Evolutionary conservation across 2,113 vertebrate species (phyloP), one percentile per base, ranked within the genome.

Genomic region (Cairina moschata): DNA sequence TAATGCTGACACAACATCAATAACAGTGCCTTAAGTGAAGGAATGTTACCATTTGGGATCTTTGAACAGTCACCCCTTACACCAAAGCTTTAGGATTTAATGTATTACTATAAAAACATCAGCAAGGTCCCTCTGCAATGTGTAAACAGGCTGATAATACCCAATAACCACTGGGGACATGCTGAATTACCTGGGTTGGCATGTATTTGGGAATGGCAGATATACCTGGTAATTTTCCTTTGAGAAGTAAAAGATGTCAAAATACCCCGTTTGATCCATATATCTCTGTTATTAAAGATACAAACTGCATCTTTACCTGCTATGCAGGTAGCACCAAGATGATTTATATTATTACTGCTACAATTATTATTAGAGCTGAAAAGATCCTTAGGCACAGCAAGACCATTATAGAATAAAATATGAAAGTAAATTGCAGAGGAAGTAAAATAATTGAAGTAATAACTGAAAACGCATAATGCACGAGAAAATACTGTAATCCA

Each of bases 351-450:
- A 63, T 86, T 60, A 80, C 62, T 76, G 50, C 54, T 62, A 36
- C 62, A 38, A 93, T 91, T 84, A 82, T 88, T 91, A 88, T 72
- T 78, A 31, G 85, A 88, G 68, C 8, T 91, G 68, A 86, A 89
- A 50, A 93, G 60, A 85, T 88, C 88, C 48, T 38, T 63, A 83
- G 93, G 95, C 83, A 22, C 90, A 86, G 88, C 52, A 78, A 91
- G 76, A 46, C 28, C 13, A 7, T 46, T 84, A 72, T 2, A 62
- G 92, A 75, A 68, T 84, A 86, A 94, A 93, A 75, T 36, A 75
- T 5, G 44, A 36, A 80, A 93, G 83, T 6, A 67, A 93, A 88
- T 65, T 48, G 83, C 52, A 36, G 79, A 65, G 63, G 60, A 60
- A 78, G 56, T 18, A 75, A 23, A 68, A 89, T 73, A 88, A 90